Percentiles rank a stretch among this genome's conserved stretches.
Conservation (phyloP, 2,797 vertebrate species). For the Heteromormyrus szaboi region DNA sequence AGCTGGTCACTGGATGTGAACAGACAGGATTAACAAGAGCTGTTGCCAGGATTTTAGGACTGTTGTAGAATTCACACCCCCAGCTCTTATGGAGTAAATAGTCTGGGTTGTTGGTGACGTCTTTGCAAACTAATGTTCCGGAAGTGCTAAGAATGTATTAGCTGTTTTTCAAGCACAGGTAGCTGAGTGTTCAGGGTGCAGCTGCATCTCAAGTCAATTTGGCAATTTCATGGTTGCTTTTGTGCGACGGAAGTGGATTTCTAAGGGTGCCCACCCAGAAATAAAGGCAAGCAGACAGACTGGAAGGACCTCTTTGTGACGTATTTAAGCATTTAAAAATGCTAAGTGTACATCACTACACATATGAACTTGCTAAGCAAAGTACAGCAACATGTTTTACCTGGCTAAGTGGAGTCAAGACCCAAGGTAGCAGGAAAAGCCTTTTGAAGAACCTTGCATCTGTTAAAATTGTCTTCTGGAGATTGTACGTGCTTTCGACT, state of each 20-base stretch:
- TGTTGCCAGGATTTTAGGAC: background rate
- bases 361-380: background rate
- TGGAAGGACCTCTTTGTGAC: background rate
- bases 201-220: background rate
- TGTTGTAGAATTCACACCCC: background rate
- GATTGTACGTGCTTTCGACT: background rate
- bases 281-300: background rate
- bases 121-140: background rate
- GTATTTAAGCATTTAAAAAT: background rate
- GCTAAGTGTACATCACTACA: background rate
- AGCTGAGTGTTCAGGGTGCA: background rate
- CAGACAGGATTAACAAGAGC: background rate
- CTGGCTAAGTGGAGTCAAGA: background rate
- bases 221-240: background rate
- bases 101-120: background rate
- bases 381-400: background rate
- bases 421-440: background rate
- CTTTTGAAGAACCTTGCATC: background rate
- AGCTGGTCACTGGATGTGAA: background rate
- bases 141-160: background rate
- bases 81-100: conserved; percentile 3
- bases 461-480: background rate
- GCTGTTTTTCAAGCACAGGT: background rate
- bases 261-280: background rate
- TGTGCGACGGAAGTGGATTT: background rate